phyloP scores from a whole-genome alignment of 2,888 invertebrate genomes.

The Caenorhabditis parvicauda region DNA sequence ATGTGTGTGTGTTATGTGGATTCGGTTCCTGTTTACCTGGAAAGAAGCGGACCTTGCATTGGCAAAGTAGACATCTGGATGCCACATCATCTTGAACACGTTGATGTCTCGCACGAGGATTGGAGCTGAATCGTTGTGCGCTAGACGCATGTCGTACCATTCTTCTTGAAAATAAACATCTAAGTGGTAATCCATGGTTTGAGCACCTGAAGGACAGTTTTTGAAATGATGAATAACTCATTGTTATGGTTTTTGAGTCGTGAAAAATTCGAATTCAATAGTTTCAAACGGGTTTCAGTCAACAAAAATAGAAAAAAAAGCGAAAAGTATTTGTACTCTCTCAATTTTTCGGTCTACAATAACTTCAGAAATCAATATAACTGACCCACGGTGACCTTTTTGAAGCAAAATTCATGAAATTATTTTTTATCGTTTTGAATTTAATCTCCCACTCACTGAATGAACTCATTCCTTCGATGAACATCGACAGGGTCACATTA shows the following conservation, averaged over 20 bases:
- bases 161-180: conserved; percentile 62
- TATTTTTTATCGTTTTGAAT: not conserved
- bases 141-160: conserved; percentile 55
- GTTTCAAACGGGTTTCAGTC: no score
- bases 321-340: no score
- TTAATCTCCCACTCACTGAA: conserved; percentile 34
- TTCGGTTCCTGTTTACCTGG: conserved; percentile 20
- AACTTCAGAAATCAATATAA: no score
- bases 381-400: no score
- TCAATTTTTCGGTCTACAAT: no score
- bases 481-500: conserved; percentile 62
- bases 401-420: no score
- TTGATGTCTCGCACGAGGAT: conserved; percentile 55
- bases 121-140: conserved; percentile 54
- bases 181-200: conserved; percentile 62
- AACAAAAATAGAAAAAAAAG: no score
- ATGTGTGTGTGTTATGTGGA: not conserved
- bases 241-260: no score
- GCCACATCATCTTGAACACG: conserved; percentile 58
- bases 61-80: conserved; percentile 56
- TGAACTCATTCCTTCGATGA: conserved; percentile 62
- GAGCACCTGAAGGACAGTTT: conserved; percentile 50
- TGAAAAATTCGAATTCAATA: no score
- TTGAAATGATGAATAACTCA: no score
- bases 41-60: conserved; percentile 55